Base-by-base conservation (phyloP, 2,888 invertebrate species). In the Cheilosia soror region DNA sequence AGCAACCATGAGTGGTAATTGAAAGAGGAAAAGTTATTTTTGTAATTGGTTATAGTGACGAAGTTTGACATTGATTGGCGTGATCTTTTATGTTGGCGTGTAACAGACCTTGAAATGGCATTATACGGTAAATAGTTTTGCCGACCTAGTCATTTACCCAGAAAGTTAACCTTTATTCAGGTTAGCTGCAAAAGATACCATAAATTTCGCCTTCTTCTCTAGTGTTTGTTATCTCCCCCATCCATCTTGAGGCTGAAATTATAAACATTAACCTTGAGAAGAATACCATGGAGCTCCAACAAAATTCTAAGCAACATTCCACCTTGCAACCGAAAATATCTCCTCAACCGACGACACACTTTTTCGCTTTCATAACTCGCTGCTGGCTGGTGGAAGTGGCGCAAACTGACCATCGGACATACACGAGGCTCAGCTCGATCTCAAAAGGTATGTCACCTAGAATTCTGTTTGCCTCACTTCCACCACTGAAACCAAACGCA, bases 271-370 rank as follows among this genome's bases (percentile, higher is more conserved):
- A 80, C 84, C 84, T 84, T 84, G 84, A 84, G 75, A 79, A 68
- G 37, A 25, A 62, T 68, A 40, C 20, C 62, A 78, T 73, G 47
- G 72, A 73, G 51, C 60, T 62, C 49, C 62, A 73, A 63, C 81
- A 65, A 68, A 65, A 79, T 84, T 84, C 84, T 84, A 40, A 62
- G 55, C 80, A 75, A 20, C 75, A 81, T 85, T 85, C 71, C 80
- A 80, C 49, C 75, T 76, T 72, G 53, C 37, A 65, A 51, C 79
- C 68, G 53, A 83, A 83, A 79, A 77, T 53, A 71, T 58, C 49
- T 68, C 75, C 6, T n/a, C 42, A 20, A 20, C 20, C 20, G 20
- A 40, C 53, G 69, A 33, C 75, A 79, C 65, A 79, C 80, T 84
- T 76, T 79, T 76, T 84, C 75, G 75, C 76, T 76, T 84, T 80